Base-by-base conservation (phyloP, 2,888 invertebrate species). In the Heliconius erato region DNA sequence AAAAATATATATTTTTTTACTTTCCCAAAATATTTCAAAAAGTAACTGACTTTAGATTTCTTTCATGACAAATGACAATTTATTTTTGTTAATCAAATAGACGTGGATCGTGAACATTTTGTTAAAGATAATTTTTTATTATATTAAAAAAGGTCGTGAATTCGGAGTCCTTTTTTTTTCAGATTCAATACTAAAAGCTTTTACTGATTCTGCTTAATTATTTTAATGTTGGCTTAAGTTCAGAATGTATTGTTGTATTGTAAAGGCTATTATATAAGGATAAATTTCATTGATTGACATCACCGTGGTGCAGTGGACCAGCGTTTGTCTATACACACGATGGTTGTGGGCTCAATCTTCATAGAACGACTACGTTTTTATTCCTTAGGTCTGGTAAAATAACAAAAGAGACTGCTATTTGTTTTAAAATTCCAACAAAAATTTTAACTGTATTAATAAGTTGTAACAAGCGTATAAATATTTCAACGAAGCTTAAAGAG, bases 161-260 rank as follows among this genome's bases (percentile, higher is more conserved):
- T n/a, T 59, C 7, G 59, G 16, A n/a, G 59, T 35, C n/a, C 35
- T 40, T 76, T 76, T 35, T 32, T 65, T 65, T 4, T 2, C 26
- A 76, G 6, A n/a, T 76, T 76, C 63, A n/a, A 63, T 76, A 63
- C 16, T 63, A 16, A 76, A 76, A 76, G 76, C 76, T 76, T 35
- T 76, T 40, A 63, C 35, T 76, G 76, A 63, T 11, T 76, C 35
- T 63, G 32, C 35, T 59, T 59, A 35, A n/a, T 76, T n/a, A 32
- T 74, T 74, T 74, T 59, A 23, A 54, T 32, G 5, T 74, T 32
- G 49, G 11, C 19, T 9, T 54, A 74, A 49, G 14, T 54, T 54
- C 19, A 19, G 44, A 28, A 28, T 12, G n/a, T 69, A 40, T 40
- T n/a, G 4, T 69, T 40, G n/a, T 40, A n/a, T 69, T 69, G 11